Base-by-base conservation (phyloP, 2,888 invertebrate species). In the Drosophila borealis region DNA sequence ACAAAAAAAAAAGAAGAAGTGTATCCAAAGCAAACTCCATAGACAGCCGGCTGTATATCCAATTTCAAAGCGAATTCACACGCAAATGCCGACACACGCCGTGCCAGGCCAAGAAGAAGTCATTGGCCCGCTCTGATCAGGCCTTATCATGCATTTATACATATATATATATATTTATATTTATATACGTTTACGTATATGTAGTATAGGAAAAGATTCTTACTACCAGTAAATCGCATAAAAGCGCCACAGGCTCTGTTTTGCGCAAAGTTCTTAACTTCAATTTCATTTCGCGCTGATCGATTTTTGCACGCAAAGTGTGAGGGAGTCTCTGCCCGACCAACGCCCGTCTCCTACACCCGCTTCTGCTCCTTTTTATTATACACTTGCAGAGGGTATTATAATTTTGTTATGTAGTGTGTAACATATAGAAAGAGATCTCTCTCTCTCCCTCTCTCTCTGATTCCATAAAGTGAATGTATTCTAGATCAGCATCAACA, bases 291-390 rank as follows among this genome's bases (percentile, higher is more conserved):
- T 81, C 64, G 78, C 69, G 67, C 86, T 89, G 89, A 89, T 89
- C 90, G 90, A 88, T 89, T 89, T 89, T 85, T 83, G 86, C 90
- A 89, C 84, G 90, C 89, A 88, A 89, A 83, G 77, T 81, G 88
- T 88, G 89, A 81, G 80, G 80, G 81, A 77, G 76, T 74, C 41
- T 11, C 14, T 11, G 9, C 34, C 21, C 41, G 5, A 25, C 45
- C 25, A 9, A 0, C 14, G 39, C 51, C 39, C 29, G 41, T 13
- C 36, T 53, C 17, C 9, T 41, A 53, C 17, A 21, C 46, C 34
- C 36, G 25, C n/a, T 10, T 29, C 8, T 29, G 29, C 29, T 8
- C 2, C 29, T 2, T 29, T 25, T 25, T 5, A 25, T 25, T 25
- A 1, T 5, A 25, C 5, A 25, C 25, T 25, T 29, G 29, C 29